A percentile compares a stretch with the other conserved stretches of the same genome.
These are phyloP conservation scores for Poecile montanus DNA, from an alignment of 2,797 vertebrate species.

Conservation along the genomic window DNA sequence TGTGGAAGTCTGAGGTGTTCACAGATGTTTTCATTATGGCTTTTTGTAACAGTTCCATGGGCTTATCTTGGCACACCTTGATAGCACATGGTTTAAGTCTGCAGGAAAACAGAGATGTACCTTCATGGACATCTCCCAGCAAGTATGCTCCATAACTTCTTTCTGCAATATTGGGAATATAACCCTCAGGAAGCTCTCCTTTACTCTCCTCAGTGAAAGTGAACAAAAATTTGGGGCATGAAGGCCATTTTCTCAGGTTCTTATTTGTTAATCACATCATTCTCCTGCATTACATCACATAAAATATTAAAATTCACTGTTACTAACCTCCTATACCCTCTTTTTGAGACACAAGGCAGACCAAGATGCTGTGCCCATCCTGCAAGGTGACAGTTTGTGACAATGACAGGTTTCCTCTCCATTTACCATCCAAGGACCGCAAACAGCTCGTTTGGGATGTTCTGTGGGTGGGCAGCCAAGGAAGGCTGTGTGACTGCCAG, in stretches of 20 bases:
- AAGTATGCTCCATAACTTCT: background rate
- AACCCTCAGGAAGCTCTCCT: background rate
- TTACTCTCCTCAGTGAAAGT: background rate
- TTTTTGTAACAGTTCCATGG: background rate
- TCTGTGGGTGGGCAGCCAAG: background rate
- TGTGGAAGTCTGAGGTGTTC: background rate
- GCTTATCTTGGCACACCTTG: background rate
- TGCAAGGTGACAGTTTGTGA: background rate
- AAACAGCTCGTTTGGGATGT: accelerated
- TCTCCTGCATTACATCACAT: accelerated
- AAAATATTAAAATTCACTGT: background rate
- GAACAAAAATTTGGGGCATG: background rate
- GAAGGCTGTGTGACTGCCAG: accelerated
- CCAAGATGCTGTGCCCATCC: background rate
- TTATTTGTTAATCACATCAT: background rate
- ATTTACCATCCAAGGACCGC: background rate
- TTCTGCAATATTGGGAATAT: background rate
- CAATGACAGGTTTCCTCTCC: background rate
- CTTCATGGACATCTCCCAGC: background rate
- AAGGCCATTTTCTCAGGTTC: background rate
- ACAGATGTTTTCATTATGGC: background rate
- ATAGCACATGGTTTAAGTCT: background rate
- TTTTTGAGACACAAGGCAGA: background rate
- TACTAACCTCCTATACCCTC: background rate
- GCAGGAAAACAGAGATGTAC: background rate